phyloP scores from a whole-genome alignment of 2,888 invertebrate species.

The Osedax frankpressi region DNA sequence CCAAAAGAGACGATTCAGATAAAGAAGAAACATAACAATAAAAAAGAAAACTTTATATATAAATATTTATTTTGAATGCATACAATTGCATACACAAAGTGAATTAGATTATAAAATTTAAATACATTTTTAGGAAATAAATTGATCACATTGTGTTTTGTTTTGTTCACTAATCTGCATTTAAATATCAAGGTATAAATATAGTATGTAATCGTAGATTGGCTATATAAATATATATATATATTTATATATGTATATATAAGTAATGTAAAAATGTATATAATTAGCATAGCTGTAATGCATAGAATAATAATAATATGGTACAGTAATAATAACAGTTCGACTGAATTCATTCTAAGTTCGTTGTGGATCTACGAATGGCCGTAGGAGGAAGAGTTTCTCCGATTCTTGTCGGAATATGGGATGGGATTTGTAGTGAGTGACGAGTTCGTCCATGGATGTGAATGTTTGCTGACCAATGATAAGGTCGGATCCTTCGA shows the following conservation, averaged over 20 bases:
- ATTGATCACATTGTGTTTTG: no score
- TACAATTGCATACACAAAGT: no score
- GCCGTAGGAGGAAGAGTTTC: slow-evolving; percentile 86
- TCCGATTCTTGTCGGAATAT: slow-evolving; percentile 80
- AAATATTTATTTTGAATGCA: background rate
- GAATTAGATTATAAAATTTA: no score
- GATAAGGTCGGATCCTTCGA: slow-evolving; percentile 61
- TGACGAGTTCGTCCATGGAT: slow-evolving; percentile 84
- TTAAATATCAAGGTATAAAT: no score
- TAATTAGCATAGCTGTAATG: no score
- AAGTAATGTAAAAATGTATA: background rate
- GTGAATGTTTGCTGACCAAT: slow-evolving; percentile 97
- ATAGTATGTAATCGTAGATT: background rate
- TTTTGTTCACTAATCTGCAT: no score
- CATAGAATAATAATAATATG: no score
- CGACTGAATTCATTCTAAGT: no score
- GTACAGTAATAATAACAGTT: no score
- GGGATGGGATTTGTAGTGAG: slow-evolving; percentile 95
- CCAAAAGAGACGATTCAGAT: background rate
- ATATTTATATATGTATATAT: background rate
- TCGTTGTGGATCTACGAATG: slow-evolving; percentile 51
- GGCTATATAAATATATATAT: background rate
- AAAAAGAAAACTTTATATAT: background rate
- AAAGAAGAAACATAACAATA: background rate
- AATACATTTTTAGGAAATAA: no score